Evolutionary conservation across 2,113 vertebrate species (phyloP).

Genomic region (Pteruthius melanotis): DNA sequence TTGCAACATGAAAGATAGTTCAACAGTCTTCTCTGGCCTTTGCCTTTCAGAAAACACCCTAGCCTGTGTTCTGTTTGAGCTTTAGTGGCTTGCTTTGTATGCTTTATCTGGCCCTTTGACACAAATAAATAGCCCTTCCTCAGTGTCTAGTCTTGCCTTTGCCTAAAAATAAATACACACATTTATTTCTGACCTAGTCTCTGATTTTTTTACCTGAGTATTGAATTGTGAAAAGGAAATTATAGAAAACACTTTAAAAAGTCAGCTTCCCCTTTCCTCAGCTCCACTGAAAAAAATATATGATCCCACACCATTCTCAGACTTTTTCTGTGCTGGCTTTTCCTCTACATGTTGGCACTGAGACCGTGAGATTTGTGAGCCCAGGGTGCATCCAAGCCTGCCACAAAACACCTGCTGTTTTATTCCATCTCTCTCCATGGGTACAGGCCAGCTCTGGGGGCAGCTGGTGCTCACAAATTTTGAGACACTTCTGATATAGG

Average conservation of each 20-base stretch:
- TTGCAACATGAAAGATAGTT: neutral
- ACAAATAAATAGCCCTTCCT: neutral
- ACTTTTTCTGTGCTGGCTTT: slow-evolving; percentile 15
- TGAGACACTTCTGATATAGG: slow-evolving; percentile 19
- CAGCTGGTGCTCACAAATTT: slow-evolving; percentile 51
- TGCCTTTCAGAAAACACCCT: neutral
- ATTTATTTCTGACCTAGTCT: neutral
- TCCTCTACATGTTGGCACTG: neutral
- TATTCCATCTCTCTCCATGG: slow-evolving; percentile 16
- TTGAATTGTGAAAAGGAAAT: neutral
- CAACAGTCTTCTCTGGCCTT: neutral
- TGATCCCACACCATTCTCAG: neutral
- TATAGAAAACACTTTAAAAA: neutral
- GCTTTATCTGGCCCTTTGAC: neutral
- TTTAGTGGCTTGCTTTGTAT: neutral
- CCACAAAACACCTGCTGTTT: slow-evolving; percentile 58
- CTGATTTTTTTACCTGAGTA: neutral
- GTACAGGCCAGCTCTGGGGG: slow-evolving; percentile 32
- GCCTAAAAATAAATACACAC: neutral
- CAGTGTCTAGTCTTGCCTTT: neutral
- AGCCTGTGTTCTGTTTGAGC: neutral
- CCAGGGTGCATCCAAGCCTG: slow-evolving; percentile 27
- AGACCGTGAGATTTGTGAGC: slow-evolving; percentile 30
- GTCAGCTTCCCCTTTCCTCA: neutral
- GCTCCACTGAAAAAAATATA: neutral